Base-by-base conservation (phyloP, 2,113 vertebrate species). In the Todiramphus chloris region DNA sequence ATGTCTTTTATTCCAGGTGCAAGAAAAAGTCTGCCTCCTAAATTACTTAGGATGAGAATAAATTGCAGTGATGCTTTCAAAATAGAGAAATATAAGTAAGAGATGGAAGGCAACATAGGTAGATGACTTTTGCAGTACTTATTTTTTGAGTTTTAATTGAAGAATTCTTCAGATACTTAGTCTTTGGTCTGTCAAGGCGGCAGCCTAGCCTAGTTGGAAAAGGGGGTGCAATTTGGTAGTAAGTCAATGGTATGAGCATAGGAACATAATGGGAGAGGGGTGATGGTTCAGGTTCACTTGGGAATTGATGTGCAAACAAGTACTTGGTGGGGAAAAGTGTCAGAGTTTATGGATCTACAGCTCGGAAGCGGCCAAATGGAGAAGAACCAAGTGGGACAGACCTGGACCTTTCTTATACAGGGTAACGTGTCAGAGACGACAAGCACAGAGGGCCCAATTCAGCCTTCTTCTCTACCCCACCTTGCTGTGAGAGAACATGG, bases 401-500 rank as follows among this genome's bases (percentile, higher is more conserved):
- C 55, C 19, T 67, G 33, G 13, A 56, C 14, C 20, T 74, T 93
- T 68, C 15, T 46, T 63, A 9, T 10, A 11, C 5, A 39, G 14
- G 20, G 6, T 53, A n/a, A 44, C 4, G 15, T 46, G 11, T 62
- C 16, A 62, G 72, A 79, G 55, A 37, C 76, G 41, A 68, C 16
- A 73, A 43, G 10, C 21, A 20, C 18, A 53, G 37, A 37, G 27
- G 9, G 6, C 6, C 11, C 27, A 19, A 2, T 69, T 86, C 21
- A 62, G 21, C 39, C 7, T 50, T 19, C 6, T 10, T 67, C 23
- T 12, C 6, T 64, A 9, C 18, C 27, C 72, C 83, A 58, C 10
- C 33, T 83, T 90, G 35, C 28, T 17, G 5, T 15, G 4, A 17
- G 11, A 66, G 25, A 75, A 56, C 20, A 39, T 0, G 0, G 10